Evolutionary conservation across 1,140 invertebrate genomes (phyloP), one percentile per base, ranked within the genome.

Genomic region (Tetramorium parvispinum): DNA sequence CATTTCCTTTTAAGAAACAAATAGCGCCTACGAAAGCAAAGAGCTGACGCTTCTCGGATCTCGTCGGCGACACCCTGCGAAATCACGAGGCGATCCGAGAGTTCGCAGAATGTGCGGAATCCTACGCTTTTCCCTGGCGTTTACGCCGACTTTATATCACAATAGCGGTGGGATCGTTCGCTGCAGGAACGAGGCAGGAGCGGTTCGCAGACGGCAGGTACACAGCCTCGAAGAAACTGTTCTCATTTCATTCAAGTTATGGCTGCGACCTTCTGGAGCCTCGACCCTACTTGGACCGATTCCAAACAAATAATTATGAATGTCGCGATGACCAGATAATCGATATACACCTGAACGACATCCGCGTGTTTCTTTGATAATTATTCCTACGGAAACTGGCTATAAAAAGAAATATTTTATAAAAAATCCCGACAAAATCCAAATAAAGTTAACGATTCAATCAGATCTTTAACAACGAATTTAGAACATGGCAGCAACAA

Each of bases 181-280:
- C 87, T 53, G 76, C 71, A 89, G 51, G 61, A 65, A 90, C 59
- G 79, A 85, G 68, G 83, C 66, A 89, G 73, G 85, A 90, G 86
- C 77, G 88, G 70, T 85, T 87, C 73, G 68, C 81, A 63, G 51
- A 87, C 83, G 43, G 85, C 90, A 91, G 85, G 90, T 86, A 88
- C 71, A 86, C 51, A 82, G 87, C 59, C 61, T 77, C 49, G 76
- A 55, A 53, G 70, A 82, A 81, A 86, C 73, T 91, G 91, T 93
- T 93, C 92, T 93, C 92, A 93, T 93, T 91, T 88, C 81, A 40
- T 73, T 66, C 32, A 88, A 81, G 40, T 43, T 82, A 37, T 10
- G 51, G 59, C 18, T 11, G 57, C 7, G 1, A 78, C 55, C 78
- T 65, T 79, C 63, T 11, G 77, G 32, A 27, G 40, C 37, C n/a